phyloP scores from a whole-genome alignment of 2,797 vertebrate species.

The Rhynchonycteris naso region DNA sequence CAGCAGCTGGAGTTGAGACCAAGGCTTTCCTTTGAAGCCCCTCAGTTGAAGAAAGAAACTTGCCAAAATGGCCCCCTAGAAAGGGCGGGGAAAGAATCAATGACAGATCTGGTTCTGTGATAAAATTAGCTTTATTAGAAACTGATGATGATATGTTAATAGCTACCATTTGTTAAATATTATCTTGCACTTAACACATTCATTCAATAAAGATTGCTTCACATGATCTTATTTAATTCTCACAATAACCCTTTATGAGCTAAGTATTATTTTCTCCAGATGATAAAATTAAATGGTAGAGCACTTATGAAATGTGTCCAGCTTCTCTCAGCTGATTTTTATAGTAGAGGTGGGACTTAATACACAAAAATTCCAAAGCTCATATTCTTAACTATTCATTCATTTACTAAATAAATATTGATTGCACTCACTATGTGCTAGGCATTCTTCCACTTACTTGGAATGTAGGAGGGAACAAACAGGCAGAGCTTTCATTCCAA shows the following conservation, averaged over 20 bases:
- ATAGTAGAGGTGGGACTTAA: neutral
- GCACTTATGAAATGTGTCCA: neutral
- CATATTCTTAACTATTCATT: neutral
- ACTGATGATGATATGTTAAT: neutral
- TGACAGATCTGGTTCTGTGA: neutral
- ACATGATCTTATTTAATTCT: constrained; percentile 41
- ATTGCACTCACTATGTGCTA: neutral
- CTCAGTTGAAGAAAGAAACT: neutral
- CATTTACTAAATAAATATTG: neutral
- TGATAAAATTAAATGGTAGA: constrained; percentile 34
- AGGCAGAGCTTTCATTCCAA: neutral
- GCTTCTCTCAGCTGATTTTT: neutral
- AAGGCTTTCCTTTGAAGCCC: constrained; percentile 24
- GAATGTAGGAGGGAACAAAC: neutral
- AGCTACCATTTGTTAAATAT: neutral
- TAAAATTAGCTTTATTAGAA: neutral
- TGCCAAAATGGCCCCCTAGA: neutral
- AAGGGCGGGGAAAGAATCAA: neutral
- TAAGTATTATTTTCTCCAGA: constrained; percentile 22
- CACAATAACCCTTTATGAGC: constrained; percentile 2
- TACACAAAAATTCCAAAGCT: constrained; percentile 8
- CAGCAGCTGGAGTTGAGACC: constrained; percentile 23
- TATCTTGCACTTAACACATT: constrained; percentile 33
- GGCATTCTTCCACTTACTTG: neutral
- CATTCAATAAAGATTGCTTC: constrained; percentile 23